Evolutionary conservation across 2,888 invertebrate genomes (phyloP).

Genomic region (Erebia aethiops): DNA sequence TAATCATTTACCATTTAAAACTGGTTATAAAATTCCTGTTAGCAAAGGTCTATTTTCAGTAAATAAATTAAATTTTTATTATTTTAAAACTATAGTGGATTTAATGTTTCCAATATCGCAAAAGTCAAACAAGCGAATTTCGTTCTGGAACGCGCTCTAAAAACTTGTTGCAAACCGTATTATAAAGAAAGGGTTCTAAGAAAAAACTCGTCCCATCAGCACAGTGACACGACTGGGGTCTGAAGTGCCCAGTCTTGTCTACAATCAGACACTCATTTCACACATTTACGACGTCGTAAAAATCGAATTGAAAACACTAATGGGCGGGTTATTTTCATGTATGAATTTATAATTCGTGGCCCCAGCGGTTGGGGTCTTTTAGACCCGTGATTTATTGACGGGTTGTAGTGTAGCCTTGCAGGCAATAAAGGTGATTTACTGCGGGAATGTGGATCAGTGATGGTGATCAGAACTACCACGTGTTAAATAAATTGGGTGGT

Average conservation of each 20-base stretch:
- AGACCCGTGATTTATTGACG: constrained; percentile 47
- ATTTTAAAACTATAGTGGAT: background rate
- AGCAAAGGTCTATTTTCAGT: no score
- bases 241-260: constrained; percentile 6
- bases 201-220: constrained; percentile 14
- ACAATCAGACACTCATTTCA: constrained; percentile 41
- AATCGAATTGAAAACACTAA: constrained; percentile 37
- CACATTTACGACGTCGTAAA: constrained; percentile 50
- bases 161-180: background rate
- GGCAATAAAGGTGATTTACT: constrained; percentile 52
- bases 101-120: no score
- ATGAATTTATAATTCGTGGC: constrained; percentile 48
- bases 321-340: constrained; percentile 45
- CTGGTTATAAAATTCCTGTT: no score
- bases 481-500: background rate
- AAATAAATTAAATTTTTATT: no score
- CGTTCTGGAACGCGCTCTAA: background rate
- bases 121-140: background rate
- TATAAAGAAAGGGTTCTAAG: constrained; percentile 1
- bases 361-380: constrained; percentile 43
- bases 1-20: no score
- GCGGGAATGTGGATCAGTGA: constrained; percentile 32
- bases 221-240: constrained; percentile 4
- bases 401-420: constrained; percentile 21
- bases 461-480: background rate